Evolutionary conservation across 2,113 vertebrate species (phyloP).

Genomic region (Austrofundulus limnaeus): DNA sequence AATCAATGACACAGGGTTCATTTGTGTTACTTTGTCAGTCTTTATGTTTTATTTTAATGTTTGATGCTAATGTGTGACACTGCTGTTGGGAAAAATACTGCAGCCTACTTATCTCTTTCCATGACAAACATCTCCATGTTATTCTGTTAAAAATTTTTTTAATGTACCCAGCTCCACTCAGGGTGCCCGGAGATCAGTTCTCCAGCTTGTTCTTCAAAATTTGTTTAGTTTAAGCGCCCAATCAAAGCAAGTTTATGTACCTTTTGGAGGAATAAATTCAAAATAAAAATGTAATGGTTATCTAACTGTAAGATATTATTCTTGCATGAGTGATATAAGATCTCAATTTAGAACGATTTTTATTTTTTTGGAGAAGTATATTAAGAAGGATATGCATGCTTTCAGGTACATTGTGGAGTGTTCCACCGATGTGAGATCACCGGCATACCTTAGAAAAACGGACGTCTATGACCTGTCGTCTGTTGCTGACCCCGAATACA

Average conservation of each 20-base stretch:
- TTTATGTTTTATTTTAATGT: no score
- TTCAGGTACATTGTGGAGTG: slow-evolving; percentile 90
- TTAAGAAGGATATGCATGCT: background rate
- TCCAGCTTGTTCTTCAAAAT: no score
- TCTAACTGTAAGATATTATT: no score
- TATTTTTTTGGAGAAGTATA: background rate
- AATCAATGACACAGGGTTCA: no score
- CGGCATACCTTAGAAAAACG: slow-evolving; percentile 77
- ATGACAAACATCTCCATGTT: background rate
- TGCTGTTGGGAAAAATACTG: no score
- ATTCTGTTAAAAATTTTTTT: background rate
- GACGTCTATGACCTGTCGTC: slow-evolving; percentile 79
- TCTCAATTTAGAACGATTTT: background rate
- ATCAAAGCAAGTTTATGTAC: background rate
- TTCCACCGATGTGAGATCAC: slow-evolving; percentile 75
- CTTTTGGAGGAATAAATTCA: background rate
- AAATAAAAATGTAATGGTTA: no score
- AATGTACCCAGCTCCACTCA: background rate
- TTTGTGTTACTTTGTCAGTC: no score
- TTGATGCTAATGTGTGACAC: no score
- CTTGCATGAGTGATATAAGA: background rate
- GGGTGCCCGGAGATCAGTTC: background rate
- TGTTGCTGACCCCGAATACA: slow-evolving; percentile 45
- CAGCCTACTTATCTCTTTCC: background rate
- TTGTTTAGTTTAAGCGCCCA: background rate